Evolutionary conservation across 2,113 vertebrate genomes (phyloP).

Genomic region (Hypomesus transpacificus): DNA sequence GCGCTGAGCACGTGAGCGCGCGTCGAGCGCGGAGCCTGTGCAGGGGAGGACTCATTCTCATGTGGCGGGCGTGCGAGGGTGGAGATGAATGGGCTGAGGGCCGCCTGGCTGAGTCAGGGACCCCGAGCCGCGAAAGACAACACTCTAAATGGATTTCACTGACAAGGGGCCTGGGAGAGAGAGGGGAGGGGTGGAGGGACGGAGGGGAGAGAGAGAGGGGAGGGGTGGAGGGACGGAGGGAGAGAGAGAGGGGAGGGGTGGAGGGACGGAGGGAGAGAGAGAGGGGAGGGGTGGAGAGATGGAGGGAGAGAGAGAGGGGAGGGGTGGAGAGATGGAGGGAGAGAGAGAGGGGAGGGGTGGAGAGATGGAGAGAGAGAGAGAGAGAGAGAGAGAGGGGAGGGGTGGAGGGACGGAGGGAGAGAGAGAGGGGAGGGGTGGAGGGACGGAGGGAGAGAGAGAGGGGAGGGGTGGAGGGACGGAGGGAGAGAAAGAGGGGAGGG

Average conservation of each 20-base stretch:
- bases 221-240: too few relatives aligned
- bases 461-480: not conserved
- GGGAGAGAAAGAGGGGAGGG: not conserved
- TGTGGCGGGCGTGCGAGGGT: not conserved
- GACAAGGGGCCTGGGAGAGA: not conserved
- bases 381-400: not conserved
- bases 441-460: not conserved
- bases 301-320: too few relatives aligned
- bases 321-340: not conserved
- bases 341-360: not conserved
- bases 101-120: not conserved
- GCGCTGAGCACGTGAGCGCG: too few relatives aligned
- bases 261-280: not conserved
- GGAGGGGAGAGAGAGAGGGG: not conserved
- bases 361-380: not conserved
- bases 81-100: slow-evolving; percentile 20
- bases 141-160: slow-evolving; percentile 17
- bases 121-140: slow-evolving; percentile 20
- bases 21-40: not conserved
- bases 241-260: not conserved
- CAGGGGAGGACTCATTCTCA: slow-evolving; percentile 7
- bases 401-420: not conserved
- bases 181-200: not conserved
- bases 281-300: not conserved
- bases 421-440: not conserved